Conservation (phyloP, 2,113 vertebrate genomes). For the Campylomormyrus numenius region DNA sequence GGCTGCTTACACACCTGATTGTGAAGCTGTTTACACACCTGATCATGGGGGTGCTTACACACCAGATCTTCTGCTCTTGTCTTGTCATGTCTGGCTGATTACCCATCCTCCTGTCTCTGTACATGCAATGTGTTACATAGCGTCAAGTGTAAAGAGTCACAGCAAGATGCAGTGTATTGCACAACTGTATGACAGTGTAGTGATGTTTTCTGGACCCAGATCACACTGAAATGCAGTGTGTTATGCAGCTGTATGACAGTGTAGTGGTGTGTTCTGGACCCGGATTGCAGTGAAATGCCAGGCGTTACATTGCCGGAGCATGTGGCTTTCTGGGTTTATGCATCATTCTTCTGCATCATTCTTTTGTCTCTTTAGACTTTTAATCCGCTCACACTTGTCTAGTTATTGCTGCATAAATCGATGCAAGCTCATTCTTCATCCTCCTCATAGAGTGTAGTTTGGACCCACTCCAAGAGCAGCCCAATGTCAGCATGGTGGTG, state of each 20-base stretch:
- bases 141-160: background rate
- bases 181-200: background rate
- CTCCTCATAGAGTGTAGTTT: background rate
- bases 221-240: background rate
- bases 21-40: background rate
- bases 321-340: background rate
- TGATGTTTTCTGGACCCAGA: background rate
- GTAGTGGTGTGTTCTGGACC: background rate
- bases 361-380: background rate
- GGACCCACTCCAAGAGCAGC: background rate
- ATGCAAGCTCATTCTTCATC: background rate
- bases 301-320: background rate
- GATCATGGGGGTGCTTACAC: background rate
- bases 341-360: background rate
- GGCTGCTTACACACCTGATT: background rate
- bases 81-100: background rate
- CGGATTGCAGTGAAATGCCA: background rate
- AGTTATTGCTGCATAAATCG: background rate
- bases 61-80: background rate
- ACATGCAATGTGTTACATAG: background rate
- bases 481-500: background rate
- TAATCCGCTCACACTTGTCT: background rate
- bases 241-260: background rate
- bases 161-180: background rate
- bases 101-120: background rate